phyloP scores from a whole-genome alignment of 2,797 vertebrate species.

The Bufotes viridis region DNA sequence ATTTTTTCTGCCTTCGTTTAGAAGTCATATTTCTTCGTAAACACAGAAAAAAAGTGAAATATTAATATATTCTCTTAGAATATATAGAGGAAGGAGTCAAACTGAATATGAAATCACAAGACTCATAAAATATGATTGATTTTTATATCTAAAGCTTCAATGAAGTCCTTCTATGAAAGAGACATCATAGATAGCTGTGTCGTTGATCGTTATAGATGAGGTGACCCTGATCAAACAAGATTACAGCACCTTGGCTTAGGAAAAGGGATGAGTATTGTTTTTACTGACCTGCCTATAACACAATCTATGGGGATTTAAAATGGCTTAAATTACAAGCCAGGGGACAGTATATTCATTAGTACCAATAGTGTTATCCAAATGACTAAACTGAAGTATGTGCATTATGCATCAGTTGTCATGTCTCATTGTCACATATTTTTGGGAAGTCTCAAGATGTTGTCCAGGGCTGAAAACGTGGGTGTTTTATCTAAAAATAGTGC shows the following conservation, averaged over 20 bases:
- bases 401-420: neutral
- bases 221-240: neutral
- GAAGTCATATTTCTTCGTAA: neutral
- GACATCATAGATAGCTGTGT: neutral
- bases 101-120: conserved; percentile 29
- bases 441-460: too few relatives aligned
- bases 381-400: too few relatives aligned
- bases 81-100: neutral
- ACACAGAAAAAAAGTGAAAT: neutral
- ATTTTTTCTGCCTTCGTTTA: neutral
- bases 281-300: neutral
- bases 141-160: conserved; percentile 5
- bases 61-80: conserved; percentile 27
- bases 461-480: too few relatives aligned
- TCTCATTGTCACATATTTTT: neutral
- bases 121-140: conserved; percentile 18
- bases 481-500: too few relatives aligned
- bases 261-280: neutral
- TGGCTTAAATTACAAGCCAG: neutral
- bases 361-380: neutral
- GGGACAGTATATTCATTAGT: neutral
- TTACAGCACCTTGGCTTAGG: neutral
- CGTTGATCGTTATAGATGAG: conserved; percentile 17
- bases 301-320: neutral
- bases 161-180: neutral